phyloP scores from a whole-genome alignment of 2,888 invertebrate genomes.

The Patella depressa region DNA sequence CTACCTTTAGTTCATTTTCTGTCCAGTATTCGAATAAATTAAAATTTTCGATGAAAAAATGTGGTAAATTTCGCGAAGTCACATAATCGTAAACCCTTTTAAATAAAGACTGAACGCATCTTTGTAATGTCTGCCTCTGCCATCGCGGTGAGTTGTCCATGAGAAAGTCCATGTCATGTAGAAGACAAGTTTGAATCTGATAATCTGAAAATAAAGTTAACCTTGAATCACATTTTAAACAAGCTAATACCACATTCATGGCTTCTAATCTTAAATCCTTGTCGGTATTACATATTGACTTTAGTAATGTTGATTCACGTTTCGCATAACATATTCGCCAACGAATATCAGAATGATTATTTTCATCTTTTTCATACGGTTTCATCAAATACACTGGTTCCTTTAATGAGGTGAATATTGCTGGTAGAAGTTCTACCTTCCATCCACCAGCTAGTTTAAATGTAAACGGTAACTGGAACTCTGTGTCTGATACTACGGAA shows the following conservation, averaged over 20 bases:
- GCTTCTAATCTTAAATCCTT: slow-evolving; percentile 45
- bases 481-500: too few relatives aligned
- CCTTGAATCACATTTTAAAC: slow-evolving; percentile 46
- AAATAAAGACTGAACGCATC: slow-evolving; percentile 52
- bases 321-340: slow-evolving; percentile 45
- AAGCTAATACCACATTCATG: slow-evolving; percentile 42
- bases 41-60: slow-evolving; percentile 56
- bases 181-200: slow-evolving; percentile 59
- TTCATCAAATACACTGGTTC: slow-evolving; percentile 28
- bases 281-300: slow-evolving; percentile 48
- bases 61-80: slow-evolving; percentile 47
- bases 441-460: slow-evolving; percentile 22
- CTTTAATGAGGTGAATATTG: slow-evolving; percentile 37
- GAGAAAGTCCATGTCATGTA: slow-evolving; percentile 59
- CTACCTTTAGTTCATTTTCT: slow-evolving; percentile 40
- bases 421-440: slow-evolving; percentile 27
- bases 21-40: slow-evolving; percentile 53
- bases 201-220: slow-evolving; percentile 49
- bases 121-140: slow-evolving; percentile 55
- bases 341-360: slow-evolving; percentile 43
- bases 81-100: slow-evolving; percentile 50
- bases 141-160: slow-evolving; percentile 61
- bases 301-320: slow-evolving; percentile 44
- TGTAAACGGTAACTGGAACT: background rate
- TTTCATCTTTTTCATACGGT: slow-evolving; percentile 44